Evolutionary conservation across 2,797 vertebrate species (phyloP).

Genomic region (Capromys pilorides): DNA sequence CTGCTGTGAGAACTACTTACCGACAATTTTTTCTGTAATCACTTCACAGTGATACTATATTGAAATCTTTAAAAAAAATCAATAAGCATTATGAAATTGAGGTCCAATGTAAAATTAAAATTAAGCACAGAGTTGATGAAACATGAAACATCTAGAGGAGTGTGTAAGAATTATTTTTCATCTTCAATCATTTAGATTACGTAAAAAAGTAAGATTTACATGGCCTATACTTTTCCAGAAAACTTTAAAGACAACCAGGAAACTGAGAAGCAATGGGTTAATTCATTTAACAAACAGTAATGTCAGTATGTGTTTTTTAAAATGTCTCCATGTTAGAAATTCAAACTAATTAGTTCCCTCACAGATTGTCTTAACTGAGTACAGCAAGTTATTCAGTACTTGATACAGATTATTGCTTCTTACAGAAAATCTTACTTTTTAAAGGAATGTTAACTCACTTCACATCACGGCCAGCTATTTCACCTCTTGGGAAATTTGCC

Average conservation of each 20-base stretch:
- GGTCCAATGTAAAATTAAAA: neutral
- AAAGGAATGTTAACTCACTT: neutral
- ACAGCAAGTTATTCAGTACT: neutral
- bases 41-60: neutral
- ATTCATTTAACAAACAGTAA: neutral
- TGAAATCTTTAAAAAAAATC: neutral
- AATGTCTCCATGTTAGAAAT: neutral
- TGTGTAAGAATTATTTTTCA: neutral
- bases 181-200: neutral
- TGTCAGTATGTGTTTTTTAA: neutral
- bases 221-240: neutral
- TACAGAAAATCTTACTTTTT: neutral
- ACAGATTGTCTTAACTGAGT: neutral
- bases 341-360: neutral
- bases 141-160: neutral
- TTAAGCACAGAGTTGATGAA: neutral
- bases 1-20: conserved; percentile 30
- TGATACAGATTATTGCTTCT: neutral
- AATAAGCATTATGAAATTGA: neutral
- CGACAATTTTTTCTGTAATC: neutral
- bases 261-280: neutral
- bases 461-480: neutral
- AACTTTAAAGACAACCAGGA: neutral
- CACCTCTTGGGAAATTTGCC: too few species aligned
- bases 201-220: neutral